Evolutionary conservation across 2,888 invertebrate species (phyloP), one percentile per base, ranked within the genome.

Genomic region (Dioctria linearis): DNA sequence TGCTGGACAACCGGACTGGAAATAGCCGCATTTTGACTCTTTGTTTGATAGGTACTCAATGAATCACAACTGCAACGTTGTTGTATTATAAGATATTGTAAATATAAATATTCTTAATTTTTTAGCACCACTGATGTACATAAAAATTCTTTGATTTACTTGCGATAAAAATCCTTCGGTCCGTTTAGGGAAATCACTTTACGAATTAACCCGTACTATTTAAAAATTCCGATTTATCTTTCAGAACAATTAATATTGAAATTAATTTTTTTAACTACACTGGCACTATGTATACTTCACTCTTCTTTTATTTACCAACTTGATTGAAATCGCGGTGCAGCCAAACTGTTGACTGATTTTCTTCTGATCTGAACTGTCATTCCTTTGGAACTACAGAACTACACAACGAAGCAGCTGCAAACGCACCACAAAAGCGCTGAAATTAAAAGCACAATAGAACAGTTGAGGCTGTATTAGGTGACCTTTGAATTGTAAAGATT

Each of bases 1-100:
- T 92, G 80, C 85, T 87, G 81, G 87, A 86, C 54, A 88, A 84
- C 37, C 89, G 86, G 40, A 86, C 86, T 80, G 88, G 86, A 84
- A 88, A 88, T 80, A 89, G 84, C 81, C 89, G 87, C 89, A 89
- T 89, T 82, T 86, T 88, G 83, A 9, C 65, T 51, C 39, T 42
- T 67, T 25, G 42, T 25, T 25, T 65, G 13, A 59, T 46, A 9
- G 2, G 49, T 9, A 46, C 5, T 5, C 6, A 46, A 46, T 6
- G 49, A 46, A 46, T 5, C 49, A 46, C 5, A 46, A 46, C 9
- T 25, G 25, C 25, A 25, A 25, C 25, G 25, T n/a, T n/a, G n/a
- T 46, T 46, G 46, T 46, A 46, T 46, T 8, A 6, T 46, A 5
- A 46, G 46, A 46, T 5, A 25, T 1, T 25, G 25, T 25, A 25